Evolutionary conservation across 2,888 invertebrate genomes (phyloP), one percentile per base, ranked within the genome.

Genomic region (Panopea generosa): DNA sequence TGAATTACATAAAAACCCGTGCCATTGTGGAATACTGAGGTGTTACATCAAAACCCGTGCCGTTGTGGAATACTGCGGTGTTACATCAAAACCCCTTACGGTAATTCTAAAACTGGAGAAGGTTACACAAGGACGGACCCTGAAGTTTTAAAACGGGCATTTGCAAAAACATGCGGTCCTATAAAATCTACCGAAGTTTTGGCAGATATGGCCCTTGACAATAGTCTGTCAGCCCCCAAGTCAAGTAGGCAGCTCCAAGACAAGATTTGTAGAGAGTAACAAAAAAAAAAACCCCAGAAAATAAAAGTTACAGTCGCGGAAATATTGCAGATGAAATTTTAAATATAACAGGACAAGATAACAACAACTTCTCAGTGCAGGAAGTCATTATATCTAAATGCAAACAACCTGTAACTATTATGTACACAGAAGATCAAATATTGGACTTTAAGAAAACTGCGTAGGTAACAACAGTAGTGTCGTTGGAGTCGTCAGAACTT

Each of bases 401-500:
- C 11, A 52, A 52, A 24, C 22, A 52, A 52, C 52, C 52, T 3
- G 52, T 52, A 4, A 26, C 22, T 14, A 52, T 24, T 24, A 3
- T 52, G 6, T 52, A 24, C 20, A 24, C 20, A 3, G 26, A 52
- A 3, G 26, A 52, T 4, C 52, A 52, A 52, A 4, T 52, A 22
- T 4, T 22, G 6, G 52, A 52, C 16, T 7, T 52, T 4, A 52
- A 26, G 22, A 20, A 24, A 52, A 52, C 20, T 52, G 52, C 7
- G 3, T 16, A 3, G 26, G 20, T 4, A 16, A 20, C 4, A 20
- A 26, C 16, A 47, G 60, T 22, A 60, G 60, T 47, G 60, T 60
- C 9, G 26, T 60, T 11, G 60, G 60, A 2, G 47, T 60, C 2
- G 60, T 45, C 47, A 22, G 60, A 20, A 60, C 60, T 9, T 60